Base-by-base conservation (phyloP, 2,797 vertebrate genomes). In the Choloepus didactylus region DNA sequence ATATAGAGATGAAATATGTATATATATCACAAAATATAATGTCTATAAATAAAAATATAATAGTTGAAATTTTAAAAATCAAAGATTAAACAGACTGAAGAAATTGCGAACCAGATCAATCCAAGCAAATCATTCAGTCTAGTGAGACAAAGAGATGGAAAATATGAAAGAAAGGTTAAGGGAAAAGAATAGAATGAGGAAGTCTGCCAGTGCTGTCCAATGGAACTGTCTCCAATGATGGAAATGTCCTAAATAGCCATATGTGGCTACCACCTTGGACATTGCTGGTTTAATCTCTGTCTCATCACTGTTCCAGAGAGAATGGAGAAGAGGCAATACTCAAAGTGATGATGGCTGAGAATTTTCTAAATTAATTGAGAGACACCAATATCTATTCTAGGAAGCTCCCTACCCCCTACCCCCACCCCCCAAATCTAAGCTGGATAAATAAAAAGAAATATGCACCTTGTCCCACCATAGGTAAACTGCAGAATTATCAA, bases 11-110 rank as follows among this genome's bases (percentile, higher is more conserved):
- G 35, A 21, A 56, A 18, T 56, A 49, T 75, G 49, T 67, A 60
- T 16, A 87, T 19, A 25, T 66, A 29, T 76, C 75, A 92, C 38
- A 85, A 76, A 90, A 83, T 38, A 35, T 64, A 85, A 73, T 76
- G 12, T 15, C 49, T 85, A 83, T 69, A 54, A 89, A 51, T 12
- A 79, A 67, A 41, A 44, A 64, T 67, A 51, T 51, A 11, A 69
- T 38, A 73, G n/a, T 44, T 64, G 12, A 18, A 38, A 59, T 27
- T 90, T 56, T 35, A 0, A n/a, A 84, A 76, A 31, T 60, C 6
- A 70, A 3, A 88, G 49, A 59, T 79, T 41, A 82, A 44, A 51
- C 0, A 83, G 46, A 51, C 8, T 60, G 15, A 92, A 93, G 38
- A 87, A 83, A 75, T 35, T 35, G 25, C 59, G 35, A 82, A 2